Conservation (phyloP, 2,888 invertebrate species). For the Argyresthia goedartella region DNA sequence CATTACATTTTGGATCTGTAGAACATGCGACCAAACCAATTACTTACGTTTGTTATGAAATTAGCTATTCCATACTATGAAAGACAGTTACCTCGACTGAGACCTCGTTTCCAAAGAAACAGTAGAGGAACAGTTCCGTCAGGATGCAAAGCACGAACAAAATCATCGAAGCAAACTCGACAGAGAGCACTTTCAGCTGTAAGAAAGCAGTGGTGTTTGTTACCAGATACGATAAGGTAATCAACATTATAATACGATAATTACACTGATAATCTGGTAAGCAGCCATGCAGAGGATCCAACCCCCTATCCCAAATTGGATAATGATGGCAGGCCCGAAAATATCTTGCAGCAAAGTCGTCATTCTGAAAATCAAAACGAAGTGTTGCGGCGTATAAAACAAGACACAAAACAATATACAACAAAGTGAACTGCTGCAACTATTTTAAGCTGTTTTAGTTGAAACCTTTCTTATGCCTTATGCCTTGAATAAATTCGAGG, state of each 20-base stretch:
- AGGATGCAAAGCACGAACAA: slow-evolving; percentile 67
- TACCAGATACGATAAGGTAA: neutral
- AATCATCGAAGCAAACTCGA: slow-evolving; percentile 63
- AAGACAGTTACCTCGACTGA: slow-evolving; percentile 48
- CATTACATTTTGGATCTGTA: too few relatives aligned
- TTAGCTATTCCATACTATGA: too few relatives aligned
- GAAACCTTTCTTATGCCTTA: too few relatives aligned
- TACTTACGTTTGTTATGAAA: too few relatives aligned
- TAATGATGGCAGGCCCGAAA: slow-evolving; percentile 42
- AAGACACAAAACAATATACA: too few relatives aligned
- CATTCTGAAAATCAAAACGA: slow-evolving; percentile 21
- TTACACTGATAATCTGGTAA: slow-evolving; percentile 49
- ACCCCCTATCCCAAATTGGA: slow-evolving; percentile 54
- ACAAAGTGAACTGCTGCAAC: too few relatives aligned
- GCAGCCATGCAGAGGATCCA: slow-evolving; percentile 63
- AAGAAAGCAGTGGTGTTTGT: slow-evolving; percentile 1
- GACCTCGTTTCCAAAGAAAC: slow-evolving; percentile 71
- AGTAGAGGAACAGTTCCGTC: slow-evolving; percentile 66
- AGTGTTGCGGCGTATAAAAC: too few relatives aligned
- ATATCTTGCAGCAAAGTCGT: slow-evolving; percentile 33
- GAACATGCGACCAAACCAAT: too few relatives aligned
- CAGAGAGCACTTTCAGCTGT: slow-evolving; percentile 38
- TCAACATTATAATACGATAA: slow-evolving; percentile 13
- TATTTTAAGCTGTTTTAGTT: too few relatives aligned
- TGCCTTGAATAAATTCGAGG: too few relatives aligned